Evolutionary conservation across 2,888 invertebrate species (phyloP).

Genomic region (Syrista parreyssii): DNA sequence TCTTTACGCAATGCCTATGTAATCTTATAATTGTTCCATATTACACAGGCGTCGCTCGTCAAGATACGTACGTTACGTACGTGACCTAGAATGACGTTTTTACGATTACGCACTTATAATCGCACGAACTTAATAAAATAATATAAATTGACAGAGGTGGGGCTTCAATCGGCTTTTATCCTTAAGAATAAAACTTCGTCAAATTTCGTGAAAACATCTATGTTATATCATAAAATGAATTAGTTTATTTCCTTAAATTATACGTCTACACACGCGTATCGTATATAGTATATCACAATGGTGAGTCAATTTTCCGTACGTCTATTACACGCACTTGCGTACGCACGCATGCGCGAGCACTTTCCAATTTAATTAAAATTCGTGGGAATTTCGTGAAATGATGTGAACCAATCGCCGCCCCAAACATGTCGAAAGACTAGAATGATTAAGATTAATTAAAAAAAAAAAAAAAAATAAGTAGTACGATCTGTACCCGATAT

Average conservation of each 20-base stretch:
- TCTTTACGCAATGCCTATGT: background rate
- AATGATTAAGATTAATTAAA: constrained; percentile 59
- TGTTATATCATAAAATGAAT: background rate
- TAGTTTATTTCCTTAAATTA: background rate
- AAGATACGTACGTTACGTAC: background rate
- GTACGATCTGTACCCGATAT: constrained; percentile 10
- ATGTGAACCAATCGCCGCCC: constrained; percentile 48
- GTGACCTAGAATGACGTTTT: background rate
- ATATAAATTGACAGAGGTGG: constrained; percentile 46
- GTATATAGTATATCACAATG: background rate
- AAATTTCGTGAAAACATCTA: constrained; percentile 12
- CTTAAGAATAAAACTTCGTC: constrained; percentile 18
- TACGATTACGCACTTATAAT: background rate
- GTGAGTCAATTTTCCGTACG: background rate
- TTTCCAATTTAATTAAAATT: background rate
- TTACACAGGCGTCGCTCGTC: background rate
- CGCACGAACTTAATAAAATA: constrained; percentile 47
- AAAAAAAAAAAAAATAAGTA: constrained; percentile 29
- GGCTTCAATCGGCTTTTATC: constrained; percentile 41
- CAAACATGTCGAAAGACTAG: constrained; percentile 61
- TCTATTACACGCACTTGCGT: background rate
- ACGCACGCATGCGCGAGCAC: background rate
- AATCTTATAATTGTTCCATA: background rate
- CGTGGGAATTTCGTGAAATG: background rate
- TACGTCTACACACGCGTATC: background rate